These are phyloP conservation scores for Styela clava DNA, from an alignment of 23 tunicate species.

Conservation along the genomic window DNA sequence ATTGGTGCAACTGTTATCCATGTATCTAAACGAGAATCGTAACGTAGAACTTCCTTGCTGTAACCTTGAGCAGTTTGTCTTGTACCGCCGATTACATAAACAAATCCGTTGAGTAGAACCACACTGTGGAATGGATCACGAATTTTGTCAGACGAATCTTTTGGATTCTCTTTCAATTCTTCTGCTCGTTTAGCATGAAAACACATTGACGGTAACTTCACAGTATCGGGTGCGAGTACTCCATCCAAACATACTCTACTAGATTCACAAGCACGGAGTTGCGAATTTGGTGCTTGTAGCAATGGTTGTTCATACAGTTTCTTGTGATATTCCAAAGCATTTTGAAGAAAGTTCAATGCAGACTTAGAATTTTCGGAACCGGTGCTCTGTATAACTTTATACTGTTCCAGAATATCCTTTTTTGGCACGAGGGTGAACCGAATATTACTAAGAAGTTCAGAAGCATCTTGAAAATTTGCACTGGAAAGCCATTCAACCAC, in stretches of 20 bases:
- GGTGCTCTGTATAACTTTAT: slow-evolving; percentile 1
- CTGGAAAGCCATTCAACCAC: slow-evolving; percentile 18
- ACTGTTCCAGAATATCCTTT: slow-evolving; percentile 20
- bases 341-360: neutral
- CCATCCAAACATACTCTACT: slow-evolving; percentile 60
- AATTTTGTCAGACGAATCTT: slow-evolving; percentile 20
- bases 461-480: neutral
- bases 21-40: slow-evolving; percentile 67
- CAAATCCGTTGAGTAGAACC: slow-evolving; percentile 73
- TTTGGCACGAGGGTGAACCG: slow-evolving; percentile 50
- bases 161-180: neutral
- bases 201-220: slow-evolving; percentile 35
- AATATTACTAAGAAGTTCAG: slow-evolving; percentile 27
- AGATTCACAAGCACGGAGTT: slow-evolving; percentile 24
- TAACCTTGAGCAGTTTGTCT: slow-evolving; percentile 44
- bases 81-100: slow-evolving; percentile 79
- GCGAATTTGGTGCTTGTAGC: slow-evolving; percentile 26
- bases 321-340: slow-evolving; percentile 56
- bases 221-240: slow-evolving; percentile 43
- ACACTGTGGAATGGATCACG: slow-evolving; percentile 95
- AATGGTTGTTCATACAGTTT: slow-evolving; percentile 53
- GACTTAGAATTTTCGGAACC: neutral
- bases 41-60: slow-evolving; percentile 61
- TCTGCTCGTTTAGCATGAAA: neutral
- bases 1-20: slow-evolving; percentile 55